Conservation (phyloP, 2,888 invertebrate species). For the Drosophila anomalata region DNA sequence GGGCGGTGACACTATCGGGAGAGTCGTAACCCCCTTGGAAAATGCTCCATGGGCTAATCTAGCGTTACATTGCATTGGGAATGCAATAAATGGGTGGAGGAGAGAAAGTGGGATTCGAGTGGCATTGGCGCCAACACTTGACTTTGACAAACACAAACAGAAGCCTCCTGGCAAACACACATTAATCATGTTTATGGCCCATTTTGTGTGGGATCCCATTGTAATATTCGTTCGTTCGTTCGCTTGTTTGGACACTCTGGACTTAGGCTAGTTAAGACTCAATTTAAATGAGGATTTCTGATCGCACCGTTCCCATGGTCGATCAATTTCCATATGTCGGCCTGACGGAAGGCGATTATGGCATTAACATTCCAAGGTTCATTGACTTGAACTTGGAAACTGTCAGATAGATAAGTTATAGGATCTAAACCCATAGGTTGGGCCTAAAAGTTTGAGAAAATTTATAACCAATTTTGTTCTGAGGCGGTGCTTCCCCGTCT, state of each 20-base stretch:
- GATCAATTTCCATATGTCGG: constrained; percentile 15
- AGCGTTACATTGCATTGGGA: constrained; percentile 49
- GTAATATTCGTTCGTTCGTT: constrained; percentile 6
- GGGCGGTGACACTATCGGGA: constrained; percentile 30
- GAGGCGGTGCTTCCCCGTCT: neutral
- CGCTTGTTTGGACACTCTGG: constrained; percentile 9
- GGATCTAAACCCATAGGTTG: neutral
- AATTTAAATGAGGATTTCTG: constrained; percentile 29
- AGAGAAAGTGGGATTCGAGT: constrained; percentile 47
- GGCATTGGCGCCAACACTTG: constrained; percentile 81
- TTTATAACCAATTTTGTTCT: neutral
- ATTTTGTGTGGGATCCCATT: constrained; percentile 30
- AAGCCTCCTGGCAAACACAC: constrained; percentile 37
- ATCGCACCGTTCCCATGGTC: constrained; percentile 31
- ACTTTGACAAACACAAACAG: constrained; percentile 66
- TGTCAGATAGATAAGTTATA: neutral
- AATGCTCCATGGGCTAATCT: constrained; percentile 38
- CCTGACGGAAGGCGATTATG: constrained; percentile 19
- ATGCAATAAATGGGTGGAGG: constrained; percentile 37
- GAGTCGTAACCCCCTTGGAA: constrained; percentile 5
- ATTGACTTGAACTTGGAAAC: constrained; percentile 50
- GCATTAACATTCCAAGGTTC: constrained; percentile 42
- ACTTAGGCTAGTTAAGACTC: constrained; percentile 13
- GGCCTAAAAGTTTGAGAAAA: neutral
- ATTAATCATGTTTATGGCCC: constrained; percentile 59